Conservation (phyloP, 2,113 vertebrate species). For the Indicator maculatus region DNA sequence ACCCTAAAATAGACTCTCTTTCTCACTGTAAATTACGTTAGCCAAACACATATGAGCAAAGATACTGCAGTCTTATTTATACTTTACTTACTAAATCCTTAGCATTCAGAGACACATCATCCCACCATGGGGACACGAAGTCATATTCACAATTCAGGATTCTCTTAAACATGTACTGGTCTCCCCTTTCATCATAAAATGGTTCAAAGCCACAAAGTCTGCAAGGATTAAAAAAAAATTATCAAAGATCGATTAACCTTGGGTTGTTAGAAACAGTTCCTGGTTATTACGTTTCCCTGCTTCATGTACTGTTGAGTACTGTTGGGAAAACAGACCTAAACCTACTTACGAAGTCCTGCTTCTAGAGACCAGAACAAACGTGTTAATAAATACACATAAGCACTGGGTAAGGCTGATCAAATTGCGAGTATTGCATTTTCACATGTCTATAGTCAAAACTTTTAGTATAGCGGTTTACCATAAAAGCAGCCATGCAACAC, state of each 20-base stretch:
- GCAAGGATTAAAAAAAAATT: constrained; percentile 28
- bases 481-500: not conserved
- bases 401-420: not conserved
- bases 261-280: not conserved
- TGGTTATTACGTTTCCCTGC: not conserved
- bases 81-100: constrained; percentile 87
- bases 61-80: not conserved
- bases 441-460: not conserved
- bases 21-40: not conserved
- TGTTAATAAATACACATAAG: not conserved
- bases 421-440: not conserved
- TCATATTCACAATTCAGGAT: constrained; percentile 92
- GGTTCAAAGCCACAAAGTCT: constrained; percentile 92
- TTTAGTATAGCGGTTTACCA: not conserved
- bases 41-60: not conserved
- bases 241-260: not conserved
- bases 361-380: not conserved
- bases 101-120: constrained; percentile 90
- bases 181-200: constrained; percentile 89
- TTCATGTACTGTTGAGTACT: not conserved
- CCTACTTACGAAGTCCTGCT: not conserved
- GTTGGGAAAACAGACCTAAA: not conserved
- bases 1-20: not conserved
- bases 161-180: constrained; percentile 91
- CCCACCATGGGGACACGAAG: constrained; percentile 94